Base-by-base conservation (phyloP, 2,797 vertebrate species). In the Acipenser oxyrinchus region DNA sequence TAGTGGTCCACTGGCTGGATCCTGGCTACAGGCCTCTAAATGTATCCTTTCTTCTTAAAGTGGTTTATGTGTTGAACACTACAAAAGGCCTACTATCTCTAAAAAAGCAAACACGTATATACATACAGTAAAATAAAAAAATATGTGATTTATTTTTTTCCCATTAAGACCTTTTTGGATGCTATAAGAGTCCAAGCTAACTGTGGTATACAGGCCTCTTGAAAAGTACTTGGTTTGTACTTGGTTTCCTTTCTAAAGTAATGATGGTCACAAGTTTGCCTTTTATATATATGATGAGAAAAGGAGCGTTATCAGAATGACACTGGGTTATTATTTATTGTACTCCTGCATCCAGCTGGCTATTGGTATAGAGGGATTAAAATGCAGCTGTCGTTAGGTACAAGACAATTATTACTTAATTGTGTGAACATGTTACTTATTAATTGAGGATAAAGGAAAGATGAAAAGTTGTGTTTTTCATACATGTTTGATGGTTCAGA, bases 21-120 rank as follows among this genome's bases (percentile, higher is more conserved):
- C 94, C 93, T 88, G 91, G 93, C 95, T 97, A 97, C 96, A 94
- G 95, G 96, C 96, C 95, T 98, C 95, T 95, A 98, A 98, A 98
- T 97, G 94, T 96, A 97, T 90, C 95, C 94, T 95, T 18, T 18
- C 15, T 95, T 96, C 94, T 87, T 91, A 89, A 89, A 89, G 82
- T 89, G 88, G 90, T 90, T 90, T 90, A 90, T 88, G 89, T 92
- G 90, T 92, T 91, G 88, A 91, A 90, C 89, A 92, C 89, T 91
- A 91, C 90, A 88, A 89, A 89, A 99, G 95, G 95, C 95, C 95
- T 95, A 95, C 93, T 91, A 87, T 91, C 89, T 86, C 80, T 86
- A 87, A 87, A 71, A 70, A 63, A 66, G 69, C 65, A 73, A 63
- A 89, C 86, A 86, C 86, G 78, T 82, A 81, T 82, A 93, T 83